phyloP scores from a whole-genome alignment of 1,140 invertebrate species.

The Macrocentrus cingulum region DNA sequence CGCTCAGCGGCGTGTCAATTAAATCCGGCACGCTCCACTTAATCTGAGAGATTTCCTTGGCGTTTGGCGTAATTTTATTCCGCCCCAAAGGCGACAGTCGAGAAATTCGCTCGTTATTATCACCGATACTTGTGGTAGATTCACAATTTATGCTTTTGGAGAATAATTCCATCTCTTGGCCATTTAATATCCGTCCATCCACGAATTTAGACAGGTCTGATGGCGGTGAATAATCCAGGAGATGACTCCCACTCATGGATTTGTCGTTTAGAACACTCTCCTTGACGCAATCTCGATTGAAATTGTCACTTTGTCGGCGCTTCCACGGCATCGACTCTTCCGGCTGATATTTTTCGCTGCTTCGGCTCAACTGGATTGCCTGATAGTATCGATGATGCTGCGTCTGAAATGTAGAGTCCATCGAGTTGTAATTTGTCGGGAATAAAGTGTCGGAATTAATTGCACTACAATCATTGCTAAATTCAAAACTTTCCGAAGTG shows the following conservation, averaged over 20 bases:
- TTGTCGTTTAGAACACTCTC: conserved; percentile 2
- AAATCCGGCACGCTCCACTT: not conserved
- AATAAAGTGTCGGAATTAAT: conserved; percentile 3
- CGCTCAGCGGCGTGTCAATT: not conserved
- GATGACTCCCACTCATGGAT: not conserved
- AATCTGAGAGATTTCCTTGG: not conserved
- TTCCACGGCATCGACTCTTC: not conserved
- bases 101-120: not conserved
- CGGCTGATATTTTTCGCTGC: not conserved
- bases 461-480: conserved; percentile 8
- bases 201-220: not conserved
- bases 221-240: not conserved
- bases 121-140: not conserved
- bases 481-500: not conserved
- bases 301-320: not conserved
- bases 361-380: not conserved
- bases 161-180: conserved; percentile 25
- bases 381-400: not conserved
- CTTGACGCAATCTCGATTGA: conserved; percentile 10
- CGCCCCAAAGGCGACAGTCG: not conserved
- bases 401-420: conserved; percentile 1
- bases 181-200: conserved; percentile 19
- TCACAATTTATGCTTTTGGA: conserved; percentile 6
- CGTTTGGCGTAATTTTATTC: not conserved
- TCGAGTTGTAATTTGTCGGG: not conserved